These are phyloP conservation scores for Neopelma chrysocephalum DNA, from an alignment of 2,797 vertebrate species.

Conservation along the genomic window DNA sequence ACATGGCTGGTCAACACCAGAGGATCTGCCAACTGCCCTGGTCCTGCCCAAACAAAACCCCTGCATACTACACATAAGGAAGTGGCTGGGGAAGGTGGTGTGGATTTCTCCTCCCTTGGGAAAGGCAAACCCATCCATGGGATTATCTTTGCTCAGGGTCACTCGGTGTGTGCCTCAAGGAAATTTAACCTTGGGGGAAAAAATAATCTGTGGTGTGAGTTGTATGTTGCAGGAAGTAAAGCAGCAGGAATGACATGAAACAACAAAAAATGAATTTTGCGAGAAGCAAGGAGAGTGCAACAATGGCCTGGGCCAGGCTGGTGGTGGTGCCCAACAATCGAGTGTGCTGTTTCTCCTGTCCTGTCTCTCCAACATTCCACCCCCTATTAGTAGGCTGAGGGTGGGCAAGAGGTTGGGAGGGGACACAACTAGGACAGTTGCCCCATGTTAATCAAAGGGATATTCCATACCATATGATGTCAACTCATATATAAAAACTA, in stretches of 20 bases:
- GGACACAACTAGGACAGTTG: not conserved
- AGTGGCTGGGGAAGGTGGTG: not conserved
- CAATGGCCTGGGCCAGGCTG: too few species aligned
- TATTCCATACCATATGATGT: not conserved
- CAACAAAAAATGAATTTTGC: too few species aligned
- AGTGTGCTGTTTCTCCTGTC: not conserved
- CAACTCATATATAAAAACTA: not conserved
- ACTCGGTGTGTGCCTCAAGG: not conserved
- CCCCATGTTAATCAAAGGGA: not conserved
- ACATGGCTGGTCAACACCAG: too few species aligned
- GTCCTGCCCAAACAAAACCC: too few species aligned
- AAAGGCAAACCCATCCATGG: too few species aligned
- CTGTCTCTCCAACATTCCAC: not conserved
- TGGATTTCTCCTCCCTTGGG: too few species aligned
- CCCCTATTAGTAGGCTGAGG: not conserved
- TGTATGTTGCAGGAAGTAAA: too few species aligned
- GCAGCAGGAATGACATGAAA: too few species aligned
- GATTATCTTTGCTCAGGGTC: too few species aligned
- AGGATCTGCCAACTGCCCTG: too few species aligned
- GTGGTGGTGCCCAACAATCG: not conserved
- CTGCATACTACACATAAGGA: not conserved
- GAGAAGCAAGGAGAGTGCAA: too few species aligned
- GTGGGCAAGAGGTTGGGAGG: not conserved
- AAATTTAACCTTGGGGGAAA: not conserved
- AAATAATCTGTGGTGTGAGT: not conserved